phyloP scores from a whole-genome alignment of 2,888 invertebrate genomes.

The Iphiclides podalirius region DNA sequence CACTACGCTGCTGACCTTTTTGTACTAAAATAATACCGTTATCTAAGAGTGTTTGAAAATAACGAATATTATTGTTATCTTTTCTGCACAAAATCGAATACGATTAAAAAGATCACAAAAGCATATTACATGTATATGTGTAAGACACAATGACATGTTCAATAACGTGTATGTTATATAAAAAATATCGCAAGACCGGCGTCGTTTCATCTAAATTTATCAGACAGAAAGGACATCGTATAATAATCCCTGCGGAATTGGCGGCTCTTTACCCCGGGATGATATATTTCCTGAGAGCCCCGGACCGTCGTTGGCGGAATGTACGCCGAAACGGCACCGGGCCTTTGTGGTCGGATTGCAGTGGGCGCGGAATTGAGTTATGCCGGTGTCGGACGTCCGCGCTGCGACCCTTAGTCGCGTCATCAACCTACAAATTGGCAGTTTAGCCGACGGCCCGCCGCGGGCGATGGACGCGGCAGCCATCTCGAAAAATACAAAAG shows the following conservation, averaged over 20 bases:
- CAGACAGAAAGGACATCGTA: slow-evolving; percentile 11
- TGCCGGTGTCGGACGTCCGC: slow-evolving; percentile 38
- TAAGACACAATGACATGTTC: too few species aligned
- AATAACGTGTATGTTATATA: not conserved
- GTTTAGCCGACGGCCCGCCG: slow-evolving; percentile 44
- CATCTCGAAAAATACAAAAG: slow-evolving; percentile 28
- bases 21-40: too few species aligned
- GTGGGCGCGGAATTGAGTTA: slow-evolving; percentile 54
- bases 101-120: too few species aligned
- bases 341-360: slow-evolving; percentile 41
- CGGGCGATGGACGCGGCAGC: slow-evolving; percentile 34
- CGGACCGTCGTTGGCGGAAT: slow-evolving; percentile 43
- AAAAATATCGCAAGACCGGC: not conserved
- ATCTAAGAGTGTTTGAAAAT: too few species aligned
- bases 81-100: too few species aligned
- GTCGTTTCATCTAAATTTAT: slow-evolving; percentile 16
- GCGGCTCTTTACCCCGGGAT: slow-evolving; percentile 16
- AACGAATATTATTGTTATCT: too few species aligned
- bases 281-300: slow-evolving; percentile 25
- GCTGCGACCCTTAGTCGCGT: slow-evolving; percentile 62
- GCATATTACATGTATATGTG: too few species aligned
- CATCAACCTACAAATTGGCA: slow-evolving; percentile 72
- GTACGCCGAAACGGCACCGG: not conserved
- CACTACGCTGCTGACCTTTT: too few species aligned
- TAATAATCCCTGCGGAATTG: slow-evolving; percentile 20